Evolutionary conservation across 2,888 invertebrate species (phyloP).

Genomic region (Chloroclysta siterata): DNA sequence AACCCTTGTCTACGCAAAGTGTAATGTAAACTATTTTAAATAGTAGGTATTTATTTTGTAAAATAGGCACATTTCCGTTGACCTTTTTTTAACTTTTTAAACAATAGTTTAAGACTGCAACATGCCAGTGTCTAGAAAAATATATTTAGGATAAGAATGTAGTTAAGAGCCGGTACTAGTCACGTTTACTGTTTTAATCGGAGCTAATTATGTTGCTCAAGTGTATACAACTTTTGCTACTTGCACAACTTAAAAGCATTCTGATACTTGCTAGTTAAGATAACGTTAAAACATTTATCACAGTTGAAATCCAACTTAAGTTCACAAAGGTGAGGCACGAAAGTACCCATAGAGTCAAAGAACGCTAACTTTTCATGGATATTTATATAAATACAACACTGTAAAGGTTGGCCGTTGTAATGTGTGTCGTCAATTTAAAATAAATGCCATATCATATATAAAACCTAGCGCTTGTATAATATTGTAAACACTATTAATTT

Average conservation of each 20-base stretch:
- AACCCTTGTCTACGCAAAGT: conserved; percentile 52
- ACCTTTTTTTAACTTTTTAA: conserved; percentile 25
- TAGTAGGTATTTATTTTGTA: conserved; percentile 43
- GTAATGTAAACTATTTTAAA: conserved; percentile 28
- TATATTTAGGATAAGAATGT: conserved; percentile 63
- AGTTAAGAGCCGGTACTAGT: conserved; percentile 79
- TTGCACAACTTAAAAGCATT: conserved; percentile 31
- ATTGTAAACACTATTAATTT: conserved; percentile 83
- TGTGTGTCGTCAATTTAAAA: conserved; percentile 71
- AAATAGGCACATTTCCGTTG: conserved; percentile 33
- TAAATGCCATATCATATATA: conserved; percentile 81
- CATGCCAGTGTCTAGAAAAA: conserved; percentile 76
- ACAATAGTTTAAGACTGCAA: conserved; percentile 68
- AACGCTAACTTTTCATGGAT: not conserved
- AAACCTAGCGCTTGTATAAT: conserved; percentile 82
- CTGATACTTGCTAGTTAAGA: conserved; percentile 7
- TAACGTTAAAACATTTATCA: conserved; percentile 4
- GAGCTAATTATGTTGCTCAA: conserved; percentile 75
- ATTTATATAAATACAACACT: conserved; percentile 23
- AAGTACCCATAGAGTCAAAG: not conserved
- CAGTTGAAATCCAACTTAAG: not conserved
- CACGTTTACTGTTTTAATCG: conserved; percentile 68
- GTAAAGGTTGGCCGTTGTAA: conserved; percentile 31
- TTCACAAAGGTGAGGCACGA: too few species aligned
- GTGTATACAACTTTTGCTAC: conserved; percentile 47